phyloP scores from a whole-genome alignment of 2,113 vertebrate species.

The Boulengeromyrus knoepffleri region DNA sequence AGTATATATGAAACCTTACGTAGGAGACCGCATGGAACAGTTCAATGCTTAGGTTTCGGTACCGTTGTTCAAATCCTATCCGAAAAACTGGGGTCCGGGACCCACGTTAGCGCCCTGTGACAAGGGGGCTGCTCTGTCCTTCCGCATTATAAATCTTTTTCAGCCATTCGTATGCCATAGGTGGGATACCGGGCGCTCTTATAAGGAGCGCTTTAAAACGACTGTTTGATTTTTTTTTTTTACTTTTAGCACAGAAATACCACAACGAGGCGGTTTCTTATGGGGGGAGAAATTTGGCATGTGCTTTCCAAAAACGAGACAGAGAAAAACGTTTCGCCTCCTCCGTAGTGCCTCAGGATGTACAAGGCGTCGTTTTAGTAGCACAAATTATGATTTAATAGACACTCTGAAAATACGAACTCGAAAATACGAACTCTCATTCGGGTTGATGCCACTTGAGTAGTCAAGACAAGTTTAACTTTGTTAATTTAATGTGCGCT shows the following conservation, averaged over 20 bases:
- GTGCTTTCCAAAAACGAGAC: conserved; percentile 33
- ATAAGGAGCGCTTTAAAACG: conserved; percentile 2
- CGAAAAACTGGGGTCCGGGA: neutral
- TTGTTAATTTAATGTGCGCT: neutral
- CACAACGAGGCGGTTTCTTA: conserved; percentile 38
- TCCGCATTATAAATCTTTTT: neutral
- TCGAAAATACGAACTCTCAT: neutral
- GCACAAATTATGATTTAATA: conserved; percentile 13
- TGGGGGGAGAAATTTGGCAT: conserved; percentile 49
- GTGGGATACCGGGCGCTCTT: neutral
- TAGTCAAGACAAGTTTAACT: neutral
- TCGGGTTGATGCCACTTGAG: neutral
- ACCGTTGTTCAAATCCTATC: neutral
- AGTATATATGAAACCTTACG: neutral
- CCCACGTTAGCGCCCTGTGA: neutral
- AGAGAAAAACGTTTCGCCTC: conserved; percentile 30
- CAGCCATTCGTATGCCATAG: neutral
- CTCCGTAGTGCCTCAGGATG: conserved; percentile 14
- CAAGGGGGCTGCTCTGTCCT: neutral
- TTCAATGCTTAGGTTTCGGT: neutral
- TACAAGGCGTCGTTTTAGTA: conserved; percentile 34
- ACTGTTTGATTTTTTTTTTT: conserved; percentile 24
- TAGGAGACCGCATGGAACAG: neutral
- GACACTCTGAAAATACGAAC: neutral
- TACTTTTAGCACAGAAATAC: conserved; percentile 25